Conservation (phyloP, 2,797 vertebrate genomes). For the Sternotherus odoratus region DNA sequence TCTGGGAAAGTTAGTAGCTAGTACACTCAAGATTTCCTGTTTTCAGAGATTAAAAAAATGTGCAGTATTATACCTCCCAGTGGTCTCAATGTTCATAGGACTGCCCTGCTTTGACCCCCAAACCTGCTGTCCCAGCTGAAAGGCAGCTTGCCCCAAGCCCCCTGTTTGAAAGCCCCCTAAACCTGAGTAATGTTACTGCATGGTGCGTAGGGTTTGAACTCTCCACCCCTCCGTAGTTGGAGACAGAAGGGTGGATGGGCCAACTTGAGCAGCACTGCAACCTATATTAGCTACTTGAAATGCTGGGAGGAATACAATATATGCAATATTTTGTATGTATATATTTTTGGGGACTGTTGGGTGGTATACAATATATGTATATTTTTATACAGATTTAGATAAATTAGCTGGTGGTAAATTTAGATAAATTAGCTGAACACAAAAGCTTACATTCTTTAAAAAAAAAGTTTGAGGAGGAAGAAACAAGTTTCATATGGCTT, state of each 20-base stretch:
- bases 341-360: too few species aligned
- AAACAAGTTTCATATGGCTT: slow-evolving; percentile 38
- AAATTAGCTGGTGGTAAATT: slow-evolving; percentile 6
- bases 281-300: too few species aligned
- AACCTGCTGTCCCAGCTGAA: not conserved
- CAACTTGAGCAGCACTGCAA: too few species aligned
- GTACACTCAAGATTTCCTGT: not conserved
- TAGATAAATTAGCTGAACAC: slow-evolving; percentile 20
- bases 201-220: not conserved
- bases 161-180: not conserved
- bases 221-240: not conserved
- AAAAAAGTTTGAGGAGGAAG: slow-evolving; percentile 21
- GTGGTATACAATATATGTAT: not conserved
- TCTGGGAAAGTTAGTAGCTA: slow-evolving; percentile 5
- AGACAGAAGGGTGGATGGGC: not conserved
- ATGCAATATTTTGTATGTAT: not conserved
- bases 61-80: not conserved
- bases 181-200: not conserved
- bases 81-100: not conserved
- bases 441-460: not conserved
- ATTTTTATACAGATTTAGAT: not conserved
- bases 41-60: not conserved
- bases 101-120: not conserved
- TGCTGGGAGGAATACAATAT: not conserved
- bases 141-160: not conserved